Evolutionary conservation across 2,888 invertebrate genomes (phyloP), one percentile per base, ranked within the genome.

Genomic region (Diadegma fenestrale): DNA sequence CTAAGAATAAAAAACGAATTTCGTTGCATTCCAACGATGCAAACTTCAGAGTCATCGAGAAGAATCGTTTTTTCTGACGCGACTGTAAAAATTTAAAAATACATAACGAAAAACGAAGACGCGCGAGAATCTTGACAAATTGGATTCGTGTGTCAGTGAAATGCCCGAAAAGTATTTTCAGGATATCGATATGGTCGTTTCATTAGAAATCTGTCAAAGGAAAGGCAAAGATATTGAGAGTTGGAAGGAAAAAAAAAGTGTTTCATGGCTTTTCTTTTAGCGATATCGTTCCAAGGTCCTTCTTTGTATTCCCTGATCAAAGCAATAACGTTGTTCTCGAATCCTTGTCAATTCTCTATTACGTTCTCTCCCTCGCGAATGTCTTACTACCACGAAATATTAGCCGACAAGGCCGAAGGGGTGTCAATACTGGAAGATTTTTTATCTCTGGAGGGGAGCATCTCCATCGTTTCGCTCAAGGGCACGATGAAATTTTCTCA

Each of bases 361-460:
- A 12, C 26, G 33, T 22, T 71, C 37, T 71, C 37, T 14, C 30
- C 51, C 51, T n/a, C 19, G 19, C 48, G 45, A 68, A 41, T 37
- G 71, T 54, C 71, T 14, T 72, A 54, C 54, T 41, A 54, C 72
- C 72, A 72, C 51, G 72, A 41, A 72, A 72, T 72, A 41, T 54
- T 22, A 33, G 22, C 19, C 72, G 19, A 72, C 72, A 26, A 22
- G 41, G 22, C 26, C n/a, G 43, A 43, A 41, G 26, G 61, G 14
- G 73, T 61, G 73, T 61, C 58, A 61, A 73, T 73, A 72, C 17
- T 14, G 17, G 61, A 61, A 26, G 14, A 43, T 61, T 43, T 43
- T 43, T 41, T 30, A 10, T 17, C n/a, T 61, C 61, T 33, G 7
- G 75, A 45, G 63, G 43, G 14, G 33, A 63, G 54, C 19, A 64